Base-by-base conservation (phyloP, 2,113 vertebrate genomes). In the Gasterosteus nipponicus region DNA sequence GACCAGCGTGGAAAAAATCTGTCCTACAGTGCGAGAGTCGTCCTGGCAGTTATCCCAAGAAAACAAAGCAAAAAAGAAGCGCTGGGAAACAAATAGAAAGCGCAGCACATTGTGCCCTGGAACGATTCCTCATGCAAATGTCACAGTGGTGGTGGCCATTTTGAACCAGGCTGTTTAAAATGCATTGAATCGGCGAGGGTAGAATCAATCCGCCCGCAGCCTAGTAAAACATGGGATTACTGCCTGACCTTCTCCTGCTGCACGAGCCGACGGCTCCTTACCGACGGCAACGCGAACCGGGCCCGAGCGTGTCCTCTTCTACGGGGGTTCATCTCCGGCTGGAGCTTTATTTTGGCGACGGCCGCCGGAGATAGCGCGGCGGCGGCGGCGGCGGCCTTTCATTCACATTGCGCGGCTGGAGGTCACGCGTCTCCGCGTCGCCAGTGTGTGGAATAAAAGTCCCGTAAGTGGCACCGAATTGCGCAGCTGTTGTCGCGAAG, bases 81-180 rank as follows among this genome's bases (percentile, higher is more conserved):
- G 39, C 58, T 83, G 51, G 51, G 77, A 72, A 84, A 76, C 75
- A 85, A 87, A 90, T 81, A 12, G 71, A 87, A 84, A 83, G 70
- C 62, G 84, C 84, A 66, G 82, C 77, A 78, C 78, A 83, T 85
- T 75, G 59, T 78, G 71, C 77, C 84, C 70, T 51, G 19, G 74
- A 89, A 89, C 87, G 89, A 89, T 91, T 82, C 82, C 73, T 89
- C 87, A 90, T 89, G 90, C 89, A 92, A 92, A 92, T 93, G 88
- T 85, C 87, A 91, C 81, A 60, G 74, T 83, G 78, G 79, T 54
- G 81, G 88, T 83, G 85, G 84, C 87, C 87, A 86, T 93, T 89
- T 87, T 88, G 89, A 89, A 87, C 67, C 60, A 44, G 68, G 80
- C 92, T 93, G 87, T 90, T 93, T 93, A 91, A 91, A 91, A 93